A percentile compares a stretch with the other conserved stretches of the same genome.
Evolutionary conservation across 2,113 vertebrate genomes (phyloP).

Genomic region (Octodon degus): DNA sequence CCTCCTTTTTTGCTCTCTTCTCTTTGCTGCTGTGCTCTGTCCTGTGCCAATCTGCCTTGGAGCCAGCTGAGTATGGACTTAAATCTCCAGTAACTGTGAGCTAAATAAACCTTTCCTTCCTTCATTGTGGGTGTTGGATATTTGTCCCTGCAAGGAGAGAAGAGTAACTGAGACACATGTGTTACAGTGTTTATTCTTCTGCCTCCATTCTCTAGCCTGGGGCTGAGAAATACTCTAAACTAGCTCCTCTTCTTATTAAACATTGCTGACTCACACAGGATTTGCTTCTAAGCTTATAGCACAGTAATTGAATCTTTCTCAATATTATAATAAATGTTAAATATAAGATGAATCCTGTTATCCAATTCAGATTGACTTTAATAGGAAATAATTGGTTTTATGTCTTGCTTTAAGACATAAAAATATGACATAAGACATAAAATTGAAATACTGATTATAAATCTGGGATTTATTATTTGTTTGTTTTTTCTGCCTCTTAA

Average conservation of each 20-base stretch:
- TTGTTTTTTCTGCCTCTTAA: slow-evolving; percentile 15
- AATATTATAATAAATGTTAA: neutral
- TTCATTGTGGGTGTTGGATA: too few species aligned
- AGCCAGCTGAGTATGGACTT: too few species aligned
- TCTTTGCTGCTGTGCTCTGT: too few species aligned
- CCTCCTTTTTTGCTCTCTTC: too few species aligned
- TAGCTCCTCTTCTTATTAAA: neutral
- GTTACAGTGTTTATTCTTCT: neutral
- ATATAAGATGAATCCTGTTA: neutral
- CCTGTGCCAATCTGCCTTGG: too few species aligned
- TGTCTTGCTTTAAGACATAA: slow-evolving; percentile 35
- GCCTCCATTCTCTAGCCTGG: neutral
- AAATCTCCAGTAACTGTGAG: too few species aligned
- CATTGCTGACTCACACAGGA: neutral
- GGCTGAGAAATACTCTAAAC: neutral
- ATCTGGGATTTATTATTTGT: neutral
- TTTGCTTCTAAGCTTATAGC: neutral
- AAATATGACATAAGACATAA: neutral
- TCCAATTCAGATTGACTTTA: neutral
- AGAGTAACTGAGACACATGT: neutral
- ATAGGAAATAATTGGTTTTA: neutral
- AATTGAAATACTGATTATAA: slow-evolving; percentile 47
- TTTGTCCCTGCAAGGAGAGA: too few species aligned
- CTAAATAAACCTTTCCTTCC: too few species aligned
- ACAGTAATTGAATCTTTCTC: neutral